Base-by-base conservation (phyloP, 2,888 invertebrate species). In the Pammene fasciana region DNA sequence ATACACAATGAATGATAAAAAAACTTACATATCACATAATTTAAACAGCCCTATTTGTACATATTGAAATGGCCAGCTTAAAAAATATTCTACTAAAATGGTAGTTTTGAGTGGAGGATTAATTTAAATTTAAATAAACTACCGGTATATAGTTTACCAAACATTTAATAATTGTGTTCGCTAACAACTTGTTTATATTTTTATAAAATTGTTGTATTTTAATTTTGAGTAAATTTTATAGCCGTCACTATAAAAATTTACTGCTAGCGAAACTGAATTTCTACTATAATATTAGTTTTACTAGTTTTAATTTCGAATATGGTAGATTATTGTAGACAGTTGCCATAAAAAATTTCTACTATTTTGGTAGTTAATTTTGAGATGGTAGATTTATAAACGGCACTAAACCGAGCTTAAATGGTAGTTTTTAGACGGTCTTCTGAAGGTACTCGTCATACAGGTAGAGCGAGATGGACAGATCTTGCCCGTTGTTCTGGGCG, bases 381-480 rank as follows among this genome's bases (percentile, higher is more conserved):
- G 18, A 50, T 50, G 50, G 16, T 50, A 50, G 18, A 50, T 18
- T 16, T 10, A 5, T 43, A 5, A 10, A 38, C 38, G 8, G 7
- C 9, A 38, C 7, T 38, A 38, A 7, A 38, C 8, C 9, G 9
- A 9, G 38, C 9, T 38, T 38, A 38, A 9, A 74, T 77, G 75
- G 73, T 76, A 74, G 73, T 67, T 73, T 70, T 72, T 72, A 71
- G 56, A 78, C 80, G 43, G 79, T 79, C 73, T 93, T 92, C 79
- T 90, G 86, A 26, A 93, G 82, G 70, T 93, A 95, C 81, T 97
- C 96, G 88, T 97, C 97, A 82, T 97, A 97, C 75, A 97, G 82
- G 81, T 94, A 97, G 70, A 96, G 82, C 10, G 95, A 91, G 67
- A 97, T 87, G 0, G 96, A 94, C 65, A 94, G 88, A 76, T 96